Conservation (phyloP, 2,113 vertebrate genomes). For the rat (Rattus norvegicus) region DNA sequence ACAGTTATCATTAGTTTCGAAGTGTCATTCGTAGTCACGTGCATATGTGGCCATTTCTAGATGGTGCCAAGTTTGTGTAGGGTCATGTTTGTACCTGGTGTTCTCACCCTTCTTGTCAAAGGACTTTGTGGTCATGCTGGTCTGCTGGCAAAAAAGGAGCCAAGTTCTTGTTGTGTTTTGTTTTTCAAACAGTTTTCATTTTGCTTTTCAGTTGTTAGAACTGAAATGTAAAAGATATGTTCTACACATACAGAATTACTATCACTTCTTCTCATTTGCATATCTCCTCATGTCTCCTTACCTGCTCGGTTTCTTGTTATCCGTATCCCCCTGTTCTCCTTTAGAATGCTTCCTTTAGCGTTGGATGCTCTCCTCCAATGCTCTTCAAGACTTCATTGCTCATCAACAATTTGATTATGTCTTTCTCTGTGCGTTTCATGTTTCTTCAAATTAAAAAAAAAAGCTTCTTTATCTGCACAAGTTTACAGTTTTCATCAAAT, state of each 20-base stretch:
- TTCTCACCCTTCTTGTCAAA: not conserved
- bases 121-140: not conserved
- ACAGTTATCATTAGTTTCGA: not conserved
- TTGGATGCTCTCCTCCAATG: not conserved
- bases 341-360: not conserved
- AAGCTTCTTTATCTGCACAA: not conserved
- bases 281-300: not conserved
- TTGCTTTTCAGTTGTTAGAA: constrained; percentile 1
- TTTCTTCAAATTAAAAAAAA: not conserved
- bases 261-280: not conserved
- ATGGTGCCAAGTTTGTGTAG: not conserved
- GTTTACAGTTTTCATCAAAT: not conserved
- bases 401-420: not conserved
- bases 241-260: not conserved
- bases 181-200: not conserved
- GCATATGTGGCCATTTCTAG: not conserved
- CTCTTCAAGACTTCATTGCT: not conserved
- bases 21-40: not conserved
- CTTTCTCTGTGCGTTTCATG: not conserved
- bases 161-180: not conserved
- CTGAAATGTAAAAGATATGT: not conserved
- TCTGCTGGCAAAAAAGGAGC: not conserved
- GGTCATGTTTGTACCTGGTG: not conserved
- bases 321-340: not conserved
- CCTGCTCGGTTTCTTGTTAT: not conserved